A percentile compares a stretch with the other conserved stretches of the same genome.
phyloP scores from a whole-genome alignment of 2,888 invertebrate species.

The Acrobasis suavella region DNA sequence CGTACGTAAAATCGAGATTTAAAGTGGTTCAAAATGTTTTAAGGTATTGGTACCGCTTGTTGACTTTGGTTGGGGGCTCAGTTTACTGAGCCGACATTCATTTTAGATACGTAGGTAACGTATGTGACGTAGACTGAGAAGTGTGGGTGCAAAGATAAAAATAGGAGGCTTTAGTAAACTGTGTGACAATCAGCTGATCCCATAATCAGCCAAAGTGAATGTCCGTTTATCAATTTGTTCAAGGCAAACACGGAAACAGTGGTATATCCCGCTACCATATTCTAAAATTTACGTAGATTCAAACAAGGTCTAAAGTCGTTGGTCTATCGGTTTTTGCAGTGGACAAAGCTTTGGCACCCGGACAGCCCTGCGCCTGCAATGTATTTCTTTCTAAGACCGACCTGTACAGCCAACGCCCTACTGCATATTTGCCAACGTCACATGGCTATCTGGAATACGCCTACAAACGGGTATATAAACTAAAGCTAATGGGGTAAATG shows the following conservation, averaged over 20 bases:
- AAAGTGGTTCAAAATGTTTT: too few relatives aligned
- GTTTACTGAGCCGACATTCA: background rate
- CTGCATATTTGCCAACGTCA: slow-evolving; percentile 64
- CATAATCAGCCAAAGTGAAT: slow-evolving; percentile 48
- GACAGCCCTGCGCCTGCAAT: slow-evolving; percentile 47
- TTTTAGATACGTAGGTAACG: background rate
- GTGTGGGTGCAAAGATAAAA: background rate
- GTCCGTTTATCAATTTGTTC: slow-evolving; percentile 69
- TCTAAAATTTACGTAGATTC: slow-evolving; percentile 45
- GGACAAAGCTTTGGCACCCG: slow-evolving; percentile 34
- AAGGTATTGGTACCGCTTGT: too few relatives aligned
- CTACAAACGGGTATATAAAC: slow-evolving; percentile 72
- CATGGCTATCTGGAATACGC: slow-evolving; percentile 72
- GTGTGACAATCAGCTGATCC: slow-evolving; percentile 24
- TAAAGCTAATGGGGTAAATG: slow-evolving; percentile 48
- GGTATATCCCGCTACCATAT: slow-evolving; percentile 35
- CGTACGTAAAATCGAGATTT: too few relatives aligned
- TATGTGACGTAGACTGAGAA: background rate
- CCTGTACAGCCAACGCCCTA: slow-evolving; percentile 61
- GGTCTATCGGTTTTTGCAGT: slow-evolving; percentile 21
- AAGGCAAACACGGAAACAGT: slow-evolving; percentile 67
- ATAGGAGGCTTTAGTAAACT: background rate
- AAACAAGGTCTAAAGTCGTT: slow-evolving; percentile 46
- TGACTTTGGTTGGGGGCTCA: too few relatives aligned
- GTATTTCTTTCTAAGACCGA: slow-evolving; percentile 53